These are phyloP conservation scores for Osmoderma eremita DNA, from an alignment of 2,888 invertebrate species.

Conservation along the genomic window DNA sequence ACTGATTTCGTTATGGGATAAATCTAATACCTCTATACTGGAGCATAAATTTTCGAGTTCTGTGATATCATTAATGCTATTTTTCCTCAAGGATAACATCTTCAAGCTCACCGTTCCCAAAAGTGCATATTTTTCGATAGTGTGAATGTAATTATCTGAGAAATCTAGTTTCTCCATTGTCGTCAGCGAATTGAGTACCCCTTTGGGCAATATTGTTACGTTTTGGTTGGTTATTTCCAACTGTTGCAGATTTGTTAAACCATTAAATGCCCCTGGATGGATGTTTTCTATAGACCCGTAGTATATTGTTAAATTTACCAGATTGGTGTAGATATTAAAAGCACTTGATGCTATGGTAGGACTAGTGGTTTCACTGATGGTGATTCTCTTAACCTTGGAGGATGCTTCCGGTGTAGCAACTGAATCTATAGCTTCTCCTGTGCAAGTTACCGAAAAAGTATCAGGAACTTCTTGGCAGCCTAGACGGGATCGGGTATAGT, in stretches of 20 bases:
- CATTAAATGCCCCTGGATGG: constrained; percentile 19
- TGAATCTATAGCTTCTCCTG: not conserved
- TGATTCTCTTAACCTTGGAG: not conserved
- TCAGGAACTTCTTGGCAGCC: too few species aligned
- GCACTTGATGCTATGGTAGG: constrained; percentile 1
- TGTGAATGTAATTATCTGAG: not conserved
- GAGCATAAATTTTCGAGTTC: not conserved
- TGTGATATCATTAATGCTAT: not conserved
- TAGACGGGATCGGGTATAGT: too few species aligned
- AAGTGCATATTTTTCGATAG: not conserved
- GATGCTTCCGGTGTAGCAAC: not conserved
- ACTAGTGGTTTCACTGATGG: not conserved
- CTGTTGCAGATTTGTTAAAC: constrained; percentile 3
- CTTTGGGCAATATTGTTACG: constrained; percentile 9
- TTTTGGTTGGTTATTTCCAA: constrained; percentile 17
- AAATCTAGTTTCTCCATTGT: not conserved
- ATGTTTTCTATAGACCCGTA: constrained; percentile 10
- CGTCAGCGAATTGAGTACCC: constrained; percentile 10
- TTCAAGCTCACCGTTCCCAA: constrained; percentile 1
- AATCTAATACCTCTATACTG: not conserved
- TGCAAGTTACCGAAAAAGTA: not conserved
- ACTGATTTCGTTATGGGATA: constrained; percentile 10
- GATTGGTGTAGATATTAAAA: constrained; percentile 11
- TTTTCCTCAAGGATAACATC: not conserved
- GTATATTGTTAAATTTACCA: constrained; percentile 3